phyloP scores from a whole-genome alignment of 2,113 vertebrate genomes.

The Machaerirhynchus nigripectus region DNA sequence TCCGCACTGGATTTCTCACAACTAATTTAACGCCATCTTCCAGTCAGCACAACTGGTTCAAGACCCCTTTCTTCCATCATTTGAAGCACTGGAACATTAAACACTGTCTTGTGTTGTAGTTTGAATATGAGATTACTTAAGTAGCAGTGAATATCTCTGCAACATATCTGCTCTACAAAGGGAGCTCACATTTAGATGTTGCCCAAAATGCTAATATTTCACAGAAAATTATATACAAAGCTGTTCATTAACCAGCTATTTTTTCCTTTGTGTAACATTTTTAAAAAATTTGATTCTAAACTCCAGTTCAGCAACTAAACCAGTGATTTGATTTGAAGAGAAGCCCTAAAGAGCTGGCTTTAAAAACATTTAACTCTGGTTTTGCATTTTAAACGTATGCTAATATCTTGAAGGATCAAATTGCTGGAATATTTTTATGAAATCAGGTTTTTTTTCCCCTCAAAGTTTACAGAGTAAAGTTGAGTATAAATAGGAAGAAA shows the following conservation, averaged over 20 bases:
- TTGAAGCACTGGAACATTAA: slow-evolving; percentile 51
- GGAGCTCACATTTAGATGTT: neutral
- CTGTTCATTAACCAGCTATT: neutral
- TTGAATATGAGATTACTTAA: slow-evolving; percentile 26
- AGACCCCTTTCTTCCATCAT: slow-evolving; percentile 14
- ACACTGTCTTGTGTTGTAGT: slow-evolving; percentile 19
- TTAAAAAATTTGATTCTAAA: neutral
- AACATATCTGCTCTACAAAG: slow-evolving; percentile 45
- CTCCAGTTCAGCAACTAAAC: slow-evolving; percentile 7
- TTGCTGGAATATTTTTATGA: slow-evolving; percentile 15
- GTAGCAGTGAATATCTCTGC: slow-evolving; percentile 3
- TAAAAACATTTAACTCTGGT: slow-evolving; percentile 16
- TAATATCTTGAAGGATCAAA: slow-evolving; percentile 28
- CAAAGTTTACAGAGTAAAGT: neutral
- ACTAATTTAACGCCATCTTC: neutral
- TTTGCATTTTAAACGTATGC: slow-evolving; percentile 62
- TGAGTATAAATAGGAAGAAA: neutral
- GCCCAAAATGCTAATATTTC: slow-evolving; percentile 37
- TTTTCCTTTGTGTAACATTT: slow-evolving; percentile 27
- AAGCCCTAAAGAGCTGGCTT: slow-evolving; percentile 17
- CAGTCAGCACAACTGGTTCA: slow-evolving; percentile 16
- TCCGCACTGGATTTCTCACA: neutral
- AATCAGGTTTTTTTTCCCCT: neutral
- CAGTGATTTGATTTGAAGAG: slow-evolving; percentile 48
- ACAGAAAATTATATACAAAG: neutral